phyloP scores from a whole-genome alignment of 2,888 invertebrate genomes.

The Tetranychus piercei region DNA sequence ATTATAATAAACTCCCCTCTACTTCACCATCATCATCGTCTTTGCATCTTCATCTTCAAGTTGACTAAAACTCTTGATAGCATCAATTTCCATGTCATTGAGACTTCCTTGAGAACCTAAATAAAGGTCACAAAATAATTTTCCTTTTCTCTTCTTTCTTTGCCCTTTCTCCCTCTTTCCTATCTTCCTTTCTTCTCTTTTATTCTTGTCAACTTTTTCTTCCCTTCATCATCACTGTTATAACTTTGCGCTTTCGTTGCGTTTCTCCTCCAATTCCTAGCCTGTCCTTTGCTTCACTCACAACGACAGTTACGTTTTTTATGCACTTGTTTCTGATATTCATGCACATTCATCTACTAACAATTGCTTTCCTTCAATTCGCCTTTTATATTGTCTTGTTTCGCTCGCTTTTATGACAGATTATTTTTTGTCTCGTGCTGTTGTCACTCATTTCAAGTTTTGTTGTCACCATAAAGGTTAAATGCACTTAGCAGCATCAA shows the following conservation, averaged over 20 bases:
- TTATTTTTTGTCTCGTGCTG: background rate
- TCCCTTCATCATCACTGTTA: background rate
- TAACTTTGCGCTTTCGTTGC: background rate
- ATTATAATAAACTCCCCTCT: background rate
- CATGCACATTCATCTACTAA: too few species aligned
- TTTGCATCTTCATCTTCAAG: background rate
- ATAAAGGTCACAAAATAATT: background rate
- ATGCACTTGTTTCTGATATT: too few species aligned
- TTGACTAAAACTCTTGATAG: background rate
- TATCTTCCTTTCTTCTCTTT: background rate
- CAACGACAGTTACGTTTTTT: too few species aligned
- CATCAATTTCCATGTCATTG: background rate
- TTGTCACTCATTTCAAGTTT: background rate
- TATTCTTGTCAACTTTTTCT: background rate
- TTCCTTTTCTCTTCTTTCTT: background rate
- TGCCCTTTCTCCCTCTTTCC: background rate
- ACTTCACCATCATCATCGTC: background rate
- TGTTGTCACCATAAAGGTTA: background rate
- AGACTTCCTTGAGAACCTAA: conserved; percentile 1
- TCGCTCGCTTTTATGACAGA: background rate
- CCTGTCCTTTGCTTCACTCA: background rate
- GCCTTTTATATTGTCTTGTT: background rate
- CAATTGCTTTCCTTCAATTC: too few species aligned
- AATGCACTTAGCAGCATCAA: too few species aligned
- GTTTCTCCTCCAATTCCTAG: background rate